Evolutionary conservation across 1,140 invertebrate genomes (phyloP).

Genomic region (Drosophila persimilis): DNA sequence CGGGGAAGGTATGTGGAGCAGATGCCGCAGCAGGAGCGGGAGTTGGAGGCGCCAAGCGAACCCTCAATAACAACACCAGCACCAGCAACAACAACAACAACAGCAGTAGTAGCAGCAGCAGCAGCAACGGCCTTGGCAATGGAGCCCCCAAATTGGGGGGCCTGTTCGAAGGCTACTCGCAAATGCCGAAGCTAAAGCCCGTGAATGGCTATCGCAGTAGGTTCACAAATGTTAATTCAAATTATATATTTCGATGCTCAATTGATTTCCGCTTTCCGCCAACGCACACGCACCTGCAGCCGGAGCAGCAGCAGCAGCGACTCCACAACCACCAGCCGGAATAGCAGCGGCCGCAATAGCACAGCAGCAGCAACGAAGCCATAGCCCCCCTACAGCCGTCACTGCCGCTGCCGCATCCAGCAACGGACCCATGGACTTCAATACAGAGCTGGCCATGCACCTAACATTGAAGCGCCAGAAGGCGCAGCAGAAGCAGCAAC

Average conservation of each 20-base stretch:
- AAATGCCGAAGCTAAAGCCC: conserved; percentile 93
- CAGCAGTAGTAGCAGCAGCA: conserved; percentile 74
- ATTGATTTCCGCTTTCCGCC: conserved; percentile 69
- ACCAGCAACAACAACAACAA: conserved; percentile 47
- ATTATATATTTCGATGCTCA: conserved; percentile 49
- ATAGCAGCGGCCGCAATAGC: conserved; percentile 28
- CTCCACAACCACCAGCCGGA: conserved; percentile 29
- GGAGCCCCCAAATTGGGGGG: conserved; percentile 87
- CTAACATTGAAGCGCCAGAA: conserved; percentile 82
- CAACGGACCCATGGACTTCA: conserved; percentile 82
- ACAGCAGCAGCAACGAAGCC: conserved; percentile 51
- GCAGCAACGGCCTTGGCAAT: conserved; percentile 81
- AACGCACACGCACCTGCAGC: conserved; percentile 40
- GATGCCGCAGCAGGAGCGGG: conserved; percentile 42
- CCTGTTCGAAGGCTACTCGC: conserved; percentile 89
- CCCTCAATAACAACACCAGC: conserved; percentile 63
- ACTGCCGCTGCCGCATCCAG: conserved; percentile 25
- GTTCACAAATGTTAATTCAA: conserved; percentile 43
- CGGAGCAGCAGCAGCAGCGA: conserved; percentile 16
- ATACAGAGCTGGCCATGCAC: conserved; percentile 79
- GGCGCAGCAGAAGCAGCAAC: conserved; percentile 60
- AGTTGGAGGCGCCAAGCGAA: conserved; percentile 61
- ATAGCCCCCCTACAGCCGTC: conserved; percentile 59
- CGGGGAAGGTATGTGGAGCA: conserved; percentile 84
- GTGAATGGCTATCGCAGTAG: conserved; percentile 85